Percentiles rank a stretch among this genome's conserved stretches.
Conservation (phyloP, 2,797 vertebrate species). For the Sebastes oblongus region DNA sequence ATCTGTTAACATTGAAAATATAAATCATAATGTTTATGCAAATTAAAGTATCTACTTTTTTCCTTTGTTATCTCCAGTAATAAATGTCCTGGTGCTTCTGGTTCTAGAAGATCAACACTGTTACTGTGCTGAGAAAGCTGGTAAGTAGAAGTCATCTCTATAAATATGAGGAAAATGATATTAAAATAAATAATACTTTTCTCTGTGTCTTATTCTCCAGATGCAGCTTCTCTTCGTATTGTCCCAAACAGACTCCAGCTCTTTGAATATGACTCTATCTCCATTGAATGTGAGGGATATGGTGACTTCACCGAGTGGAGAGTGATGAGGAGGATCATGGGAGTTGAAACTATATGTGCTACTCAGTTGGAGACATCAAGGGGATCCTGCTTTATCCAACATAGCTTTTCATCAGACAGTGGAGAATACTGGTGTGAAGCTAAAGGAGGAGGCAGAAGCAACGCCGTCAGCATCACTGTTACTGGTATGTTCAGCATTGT, state of each 20-base stretch:
- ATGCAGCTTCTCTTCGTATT: not conserved
- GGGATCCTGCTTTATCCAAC: not conserved
- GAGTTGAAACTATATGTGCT: not conserved
- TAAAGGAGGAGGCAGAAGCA: not conserved
- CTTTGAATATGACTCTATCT: not conserved
- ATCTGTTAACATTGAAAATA: too few relatives aligned
- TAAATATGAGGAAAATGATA: too few relatives aligned
- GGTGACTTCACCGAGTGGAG: fast-evolving
- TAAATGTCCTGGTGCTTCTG: not conserved
- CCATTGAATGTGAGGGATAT: not conserved
- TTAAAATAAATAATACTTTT: too few relatives aligned
- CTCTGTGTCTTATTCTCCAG: not conserved
- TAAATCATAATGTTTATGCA: too few relatives aligned
- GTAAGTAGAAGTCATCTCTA: not conserved
- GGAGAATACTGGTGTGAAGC: constrained; percentile 2
- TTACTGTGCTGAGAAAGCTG: not conserved
- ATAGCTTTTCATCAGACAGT: not conserved
- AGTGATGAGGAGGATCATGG: fast-evolving
- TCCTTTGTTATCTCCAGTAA: not conserved
- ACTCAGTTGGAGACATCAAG: not conserved
- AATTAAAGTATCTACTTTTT: not conserved
- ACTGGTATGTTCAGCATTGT: not conserved
- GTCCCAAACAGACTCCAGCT: not conserved
- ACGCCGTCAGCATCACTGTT: not conserved
- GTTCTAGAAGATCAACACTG: not conserved